Evolutionary conservation across 2,113 vertebrate genomes (phyloP).

Genomic region (Cisticola juncidis): DNA sequence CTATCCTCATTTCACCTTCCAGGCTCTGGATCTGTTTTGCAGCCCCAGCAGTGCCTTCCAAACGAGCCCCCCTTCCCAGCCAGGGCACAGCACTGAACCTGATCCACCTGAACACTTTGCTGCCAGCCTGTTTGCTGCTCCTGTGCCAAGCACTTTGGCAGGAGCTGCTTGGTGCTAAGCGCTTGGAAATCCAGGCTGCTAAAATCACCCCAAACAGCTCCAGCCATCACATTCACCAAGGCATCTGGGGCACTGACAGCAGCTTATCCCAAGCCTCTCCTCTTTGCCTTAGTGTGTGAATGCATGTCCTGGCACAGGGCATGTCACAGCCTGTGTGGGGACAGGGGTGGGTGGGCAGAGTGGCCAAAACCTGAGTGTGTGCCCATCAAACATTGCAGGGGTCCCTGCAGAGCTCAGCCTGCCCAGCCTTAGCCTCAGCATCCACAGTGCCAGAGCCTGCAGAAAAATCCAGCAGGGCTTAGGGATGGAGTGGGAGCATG

Average conservation of each 20-base stretch:
- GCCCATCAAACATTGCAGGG: not conserved
- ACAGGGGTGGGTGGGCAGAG: not conserved
- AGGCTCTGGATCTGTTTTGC: not conserved
- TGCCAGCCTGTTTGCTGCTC: not conserved
- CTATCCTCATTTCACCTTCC: not conserved
- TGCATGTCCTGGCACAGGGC: not conserved
- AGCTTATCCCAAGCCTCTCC: not conserved
- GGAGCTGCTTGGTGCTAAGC: not conserved
- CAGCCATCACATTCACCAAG: not conserved
- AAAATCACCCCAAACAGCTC: not conserved
- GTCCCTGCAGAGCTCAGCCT: not conserved
- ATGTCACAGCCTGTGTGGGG: fast-evolving
- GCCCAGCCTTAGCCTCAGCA: not conserved
- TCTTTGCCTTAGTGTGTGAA: not conserved
- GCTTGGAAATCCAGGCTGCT: not conserved
- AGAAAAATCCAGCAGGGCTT: not conserved
- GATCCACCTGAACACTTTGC: not conserved
- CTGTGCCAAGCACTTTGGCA: not conserved
- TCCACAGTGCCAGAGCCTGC: not conserved
- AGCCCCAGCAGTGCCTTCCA: not conserved
- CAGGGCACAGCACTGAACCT: not conserved
- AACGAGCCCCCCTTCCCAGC: not conserved
- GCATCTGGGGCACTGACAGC: not conserved
- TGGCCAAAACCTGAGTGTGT: not conserved
- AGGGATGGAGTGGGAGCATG: not conserved